Evolutionary conservation across 2,113 vertebrate genomes (phyloP).

Genomic region (Gallinago paraguaiae): DNA sequence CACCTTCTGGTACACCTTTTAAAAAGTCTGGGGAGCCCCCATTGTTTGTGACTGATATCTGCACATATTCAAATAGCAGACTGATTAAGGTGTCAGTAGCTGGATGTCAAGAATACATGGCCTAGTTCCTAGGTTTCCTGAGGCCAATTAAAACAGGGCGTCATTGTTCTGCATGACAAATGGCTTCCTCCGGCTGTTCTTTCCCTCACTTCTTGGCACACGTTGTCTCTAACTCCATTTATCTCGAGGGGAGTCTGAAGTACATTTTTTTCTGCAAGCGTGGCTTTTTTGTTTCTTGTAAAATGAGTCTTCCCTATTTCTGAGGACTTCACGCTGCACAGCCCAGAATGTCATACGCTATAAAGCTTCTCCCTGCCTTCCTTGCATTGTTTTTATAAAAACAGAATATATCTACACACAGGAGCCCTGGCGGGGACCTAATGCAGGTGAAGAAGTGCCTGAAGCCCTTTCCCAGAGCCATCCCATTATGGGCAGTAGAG

Average conservation of each 20-base stretch:
- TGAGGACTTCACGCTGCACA: not conserved
- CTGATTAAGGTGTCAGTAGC: not conserved
- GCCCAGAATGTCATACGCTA: not conserved
- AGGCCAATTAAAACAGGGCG: not conserved
- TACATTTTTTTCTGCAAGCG: not conserved
- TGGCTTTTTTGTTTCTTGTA: not conserved
- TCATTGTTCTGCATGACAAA: constrained; percentile 36
- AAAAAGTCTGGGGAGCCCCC: not conserved
- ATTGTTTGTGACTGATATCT: not conserved
- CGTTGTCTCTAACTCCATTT: constrained; percentile 17
- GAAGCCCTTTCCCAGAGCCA: not conserved
- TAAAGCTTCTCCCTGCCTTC: not conserved
- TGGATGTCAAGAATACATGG: not conserved
- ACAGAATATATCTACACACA: not conserved
- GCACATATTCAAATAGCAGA: not conserved
- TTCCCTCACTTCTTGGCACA: not conserved
- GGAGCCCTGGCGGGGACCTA: not conserved
- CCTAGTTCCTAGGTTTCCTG: not conserved
- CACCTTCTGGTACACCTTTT: not conserved
- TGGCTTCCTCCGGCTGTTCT: constrained; percentile 16
- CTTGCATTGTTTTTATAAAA: not conserved
- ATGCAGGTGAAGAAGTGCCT: not conserved
- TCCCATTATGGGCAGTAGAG: not conserved
- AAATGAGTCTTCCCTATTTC: not conserved
- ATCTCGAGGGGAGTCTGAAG: constrained; percentile 21